Evolutionary conservation across 2,113 vertebrate genomes (phyloP).

Genomic region (Lethenteron reissneri): DNA sequence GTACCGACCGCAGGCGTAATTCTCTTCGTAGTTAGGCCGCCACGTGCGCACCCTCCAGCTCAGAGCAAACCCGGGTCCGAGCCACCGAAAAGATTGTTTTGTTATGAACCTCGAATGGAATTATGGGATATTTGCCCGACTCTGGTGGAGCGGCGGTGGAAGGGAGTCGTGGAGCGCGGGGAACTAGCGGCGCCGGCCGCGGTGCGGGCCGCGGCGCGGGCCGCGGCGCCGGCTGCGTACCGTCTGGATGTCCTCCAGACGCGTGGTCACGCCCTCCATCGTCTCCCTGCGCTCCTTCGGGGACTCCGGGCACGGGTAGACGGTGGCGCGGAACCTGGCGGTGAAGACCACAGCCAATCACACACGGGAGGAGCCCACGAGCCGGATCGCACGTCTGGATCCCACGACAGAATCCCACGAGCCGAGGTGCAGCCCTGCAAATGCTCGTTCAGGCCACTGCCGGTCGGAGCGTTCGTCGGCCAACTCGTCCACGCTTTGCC

Average conservation of each 20-base stretch:
- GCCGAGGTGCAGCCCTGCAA: background rate
- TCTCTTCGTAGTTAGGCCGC: too few species aligned
- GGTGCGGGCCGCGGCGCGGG: too few species aligned
- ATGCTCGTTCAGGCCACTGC: background rate
- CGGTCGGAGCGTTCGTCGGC: background rate
- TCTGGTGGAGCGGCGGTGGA: background rate
- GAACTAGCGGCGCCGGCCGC: background rate
- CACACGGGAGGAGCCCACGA: background rate
- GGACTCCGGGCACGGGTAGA: constrained; percentile 14
- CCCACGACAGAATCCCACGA: too few species aligned
- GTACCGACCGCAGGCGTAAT: too few species aligned
- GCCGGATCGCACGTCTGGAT: background rate
- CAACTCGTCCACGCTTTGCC: background rate
- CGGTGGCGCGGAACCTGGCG: constrained; percentile 13
- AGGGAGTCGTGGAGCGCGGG: background rate
- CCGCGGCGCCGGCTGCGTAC: too few species aligned
- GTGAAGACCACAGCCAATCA: background rate
- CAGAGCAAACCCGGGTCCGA: background rate
- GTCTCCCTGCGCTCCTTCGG: constrained; percentile 13
- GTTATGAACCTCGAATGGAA: too few species aligned
- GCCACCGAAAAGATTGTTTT: background rate
- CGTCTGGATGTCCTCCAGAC: constrained; percentile 15
- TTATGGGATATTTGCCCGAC: background rate
- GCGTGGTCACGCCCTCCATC: constrained; percentile 11
- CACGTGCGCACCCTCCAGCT: background rate